These are phyloP conservation scores for Drosophila histrio DNA, from an alignment of 2,888 invertebrate genomes.

Conservation along the genomic window DNA sequence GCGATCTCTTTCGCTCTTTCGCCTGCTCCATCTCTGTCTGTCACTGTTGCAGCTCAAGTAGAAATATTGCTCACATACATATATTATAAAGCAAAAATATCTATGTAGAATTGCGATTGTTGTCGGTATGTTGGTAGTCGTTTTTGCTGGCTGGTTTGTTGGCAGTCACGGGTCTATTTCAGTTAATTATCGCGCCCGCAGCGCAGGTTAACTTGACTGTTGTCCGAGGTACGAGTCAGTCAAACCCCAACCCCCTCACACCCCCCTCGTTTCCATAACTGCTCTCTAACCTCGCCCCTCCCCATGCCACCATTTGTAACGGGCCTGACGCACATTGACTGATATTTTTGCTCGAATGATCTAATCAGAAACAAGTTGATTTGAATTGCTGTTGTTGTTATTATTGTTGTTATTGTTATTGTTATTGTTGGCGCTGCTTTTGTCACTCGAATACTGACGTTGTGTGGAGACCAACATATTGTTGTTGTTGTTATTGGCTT, in stretches of 20 bases:
- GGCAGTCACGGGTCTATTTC: conserved; percentile 76
- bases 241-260: background rate
- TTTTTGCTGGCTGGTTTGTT: conserved; percentile 22
- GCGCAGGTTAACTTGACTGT: conserved; percentile 64
- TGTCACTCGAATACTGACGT: conserved; percentile 32
- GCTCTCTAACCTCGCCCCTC: background rate
- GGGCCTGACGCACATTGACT: conserved; percentile 64
- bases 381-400: conserved; percentile 64
- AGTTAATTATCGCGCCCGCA: conserved; percentile 74
- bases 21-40: background rate
- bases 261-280: background rate
- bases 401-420: conserved; percentile 56
- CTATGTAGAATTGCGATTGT: conserved; percentile 39
- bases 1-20: background rate
- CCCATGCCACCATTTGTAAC: background rate
- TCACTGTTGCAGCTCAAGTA: conserved; percentile 15
- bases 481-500: conserved; percentile 24
- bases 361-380: conserved; percentile 79
- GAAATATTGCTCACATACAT: conserved; percentile 18
- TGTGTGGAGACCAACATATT: conserved; percentile 42
- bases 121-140: conserved; percentile 17
- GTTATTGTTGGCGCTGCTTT: conserved; percentile 36
- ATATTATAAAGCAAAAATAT: conserved; percentile 24
- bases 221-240: conserved; percentile 37
- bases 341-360: conserved; percentile 76